phyloP scores from a whole-genome alignment of 2,113 vertebrate species.

The Ctenodactylus gundi region DNA sequence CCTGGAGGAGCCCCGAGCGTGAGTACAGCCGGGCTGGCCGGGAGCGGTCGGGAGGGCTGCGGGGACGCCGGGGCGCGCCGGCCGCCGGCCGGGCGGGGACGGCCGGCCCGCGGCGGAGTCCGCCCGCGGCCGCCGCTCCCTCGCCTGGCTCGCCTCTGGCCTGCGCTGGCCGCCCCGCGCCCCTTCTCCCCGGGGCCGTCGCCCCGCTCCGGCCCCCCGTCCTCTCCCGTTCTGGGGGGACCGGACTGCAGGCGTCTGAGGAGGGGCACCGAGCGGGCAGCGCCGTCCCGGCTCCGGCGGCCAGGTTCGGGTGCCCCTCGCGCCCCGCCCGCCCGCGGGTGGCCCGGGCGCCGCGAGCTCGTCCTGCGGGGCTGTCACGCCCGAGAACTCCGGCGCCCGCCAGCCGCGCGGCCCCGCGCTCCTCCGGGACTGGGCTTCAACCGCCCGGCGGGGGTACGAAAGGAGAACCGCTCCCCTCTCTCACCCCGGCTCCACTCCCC shows the following conservation, averaged over 20 bases:
- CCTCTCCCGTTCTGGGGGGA: conserved; percentile 58
- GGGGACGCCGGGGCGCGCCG: background rate
- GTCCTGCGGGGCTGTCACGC: conserved; percentile 47
- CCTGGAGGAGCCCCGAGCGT: conserved; percentile 70
- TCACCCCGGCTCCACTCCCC: conserved; percentile 8
- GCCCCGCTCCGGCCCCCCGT: conserved; percentile 40
- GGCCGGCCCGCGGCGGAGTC: conserved; percentile 22
- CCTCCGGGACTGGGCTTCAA: conserved; percentile 17
- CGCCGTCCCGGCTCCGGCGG: background rate
- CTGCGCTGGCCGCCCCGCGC: conserved; percentile 4
- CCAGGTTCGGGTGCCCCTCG: background rate
- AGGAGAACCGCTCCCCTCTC: background rate
- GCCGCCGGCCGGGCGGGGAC: background rate
- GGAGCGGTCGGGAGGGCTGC: background rate
- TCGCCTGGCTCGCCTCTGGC: background rate
- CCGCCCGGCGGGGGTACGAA: conserved; percentile 45
- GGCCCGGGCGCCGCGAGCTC: background rate
- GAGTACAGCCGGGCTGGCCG: conserved; percentile 59
- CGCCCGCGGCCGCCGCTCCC: background rate
- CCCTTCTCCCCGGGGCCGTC: background rate
- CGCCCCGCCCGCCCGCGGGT: conserved; percentile 32
- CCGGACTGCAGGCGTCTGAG: conserved; percentile 37
- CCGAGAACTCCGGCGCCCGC: background rate
- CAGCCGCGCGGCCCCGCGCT: conserved; percentile 10
- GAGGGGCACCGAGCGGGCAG: conserved; percentile 61